A percentile compares a stretch with the other conserved stretches of the same genome.
These are phyloP conservation scores for Gari tellinella DNA, from an alignment of 2,888 invertebrate genomes.

Conservation along the genomic window DNA sequence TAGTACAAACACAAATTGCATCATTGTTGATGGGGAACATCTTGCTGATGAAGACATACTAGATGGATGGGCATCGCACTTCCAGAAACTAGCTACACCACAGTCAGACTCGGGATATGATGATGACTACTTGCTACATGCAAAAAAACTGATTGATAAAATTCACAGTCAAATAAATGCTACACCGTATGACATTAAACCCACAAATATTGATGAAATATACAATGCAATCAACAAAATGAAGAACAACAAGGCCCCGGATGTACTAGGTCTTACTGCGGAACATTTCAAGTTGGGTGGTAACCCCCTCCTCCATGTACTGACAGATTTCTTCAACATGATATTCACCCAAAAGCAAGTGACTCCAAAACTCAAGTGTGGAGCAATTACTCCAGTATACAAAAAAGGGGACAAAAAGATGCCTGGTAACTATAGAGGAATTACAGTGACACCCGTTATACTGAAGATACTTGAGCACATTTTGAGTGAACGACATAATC, in stretches of 20 bases:
- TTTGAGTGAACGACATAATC: no score
- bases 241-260: slow-evolving; percentile 18
- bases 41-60: no score
- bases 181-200: background rate
- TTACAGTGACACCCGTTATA: slow-evolving; percentile 5
- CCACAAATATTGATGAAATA: background rate
- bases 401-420: slow-evolving; percentile 3
- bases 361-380: slow-evolving; percentile 7
- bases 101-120: background rate
- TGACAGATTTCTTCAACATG: slow-evolving; percentile 3
- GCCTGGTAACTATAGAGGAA: slow-evolving; percentile 18
- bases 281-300: slow-evolving; percentile 15
- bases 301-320: background rate
- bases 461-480: no score
- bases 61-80: background rate
- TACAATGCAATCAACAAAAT: no score
- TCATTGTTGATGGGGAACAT: no score
- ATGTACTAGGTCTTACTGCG: background rate
- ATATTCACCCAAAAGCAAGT: background rate
- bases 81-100: slow-evolving; percentile 2
- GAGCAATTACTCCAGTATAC: slow-evolving; percentile 2
- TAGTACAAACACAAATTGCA: no score
- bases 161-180: background rate
- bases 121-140: background rate
- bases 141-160: background rate